Evolutionary conservation across 2,888 invertebrate species (phyloP), one percentile per base, ranked within the genome.

Genomic region (Drosophila dives): DNA sequence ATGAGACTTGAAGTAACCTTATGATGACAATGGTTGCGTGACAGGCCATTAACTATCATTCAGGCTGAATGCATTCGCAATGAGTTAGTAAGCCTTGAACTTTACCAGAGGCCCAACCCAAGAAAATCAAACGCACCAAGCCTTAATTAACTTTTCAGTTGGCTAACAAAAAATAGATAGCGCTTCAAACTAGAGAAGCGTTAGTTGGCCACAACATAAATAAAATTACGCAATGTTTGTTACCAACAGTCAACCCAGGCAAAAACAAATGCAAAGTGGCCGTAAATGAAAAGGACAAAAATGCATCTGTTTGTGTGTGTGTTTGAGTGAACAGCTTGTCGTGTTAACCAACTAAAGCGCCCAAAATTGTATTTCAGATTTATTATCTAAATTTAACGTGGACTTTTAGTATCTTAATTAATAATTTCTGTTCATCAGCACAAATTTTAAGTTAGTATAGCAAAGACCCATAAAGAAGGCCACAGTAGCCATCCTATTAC

Each of bases 201-300:
- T 51, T 68, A 64, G 70, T 54, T 78, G 66, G 56, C 36, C 59
- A 50, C 42, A 71, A 61, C 64, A 69, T 71, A 71, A 84, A 79
- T 69, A 82, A 77, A 77, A 89, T 89, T 89, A 80, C 68, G 59
- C 56, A 77, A 70, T 84, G 69, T 80, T 77, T 72, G 66, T 79
- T 80, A 84, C 87, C 89, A 89, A 81, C 82, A 72, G 40, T 70
- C 71, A 75, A 77, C 75, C 75, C 79, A 56, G 69, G 45, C 45
- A 45, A 45, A 65, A 83, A 86, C 80, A 75, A 77, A 73, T 75
- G 67, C 67, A 81, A 68, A 84, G 68, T 17, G 62, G 40, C 51
- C 65, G 49, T 64, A 67, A 79, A 68, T 80, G 56, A 70, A 67
- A 63, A 62, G 54, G 42, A 58, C 40, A 49, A 3, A 33, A 48